Evolutionary conservation across 1,140 invertebrate species (phyloP), one percentile per base, ranked within the genome.

Genomic region (Caligus rogercresseyi): DNA sequence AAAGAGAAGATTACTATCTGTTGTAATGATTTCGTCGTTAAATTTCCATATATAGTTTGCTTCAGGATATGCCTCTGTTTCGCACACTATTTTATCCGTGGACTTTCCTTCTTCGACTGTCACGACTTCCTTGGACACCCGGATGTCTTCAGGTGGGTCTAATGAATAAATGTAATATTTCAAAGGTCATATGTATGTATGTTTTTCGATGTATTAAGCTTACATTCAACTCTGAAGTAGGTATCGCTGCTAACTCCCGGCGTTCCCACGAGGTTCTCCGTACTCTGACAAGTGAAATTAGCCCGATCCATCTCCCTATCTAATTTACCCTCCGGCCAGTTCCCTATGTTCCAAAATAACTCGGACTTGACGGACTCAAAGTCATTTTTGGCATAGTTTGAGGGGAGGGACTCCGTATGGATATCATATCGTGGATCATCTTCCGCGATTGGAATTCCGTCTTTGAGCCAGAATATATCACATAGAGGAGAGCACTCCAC

Each of bases 401-500:
- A 74, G 51, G 80, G 74, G 70, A 81, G 75, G 26, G 80, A 81
- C 25, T 76, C 78, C 31, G 77, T 79, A 52, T 78, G 78, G 11
- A 87, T 79, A 7, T 63, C 54, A 63, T 65, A 70, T n/a, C 64
- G 54, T 14, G 66, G 64, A 20, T 65, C 64, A 43, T 69, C 65
- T 15, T 59, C 63, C 25, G 20, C 52, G 31, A 53, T 64, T 15
- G 56, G 20, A 64, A 64, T 64, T 16, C 25, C 56, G 51, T 23
- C 66, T 70, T 85, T 88, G 54, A 82, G 76, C 89, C 89, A 93
- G 14, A 81, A 76, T 52, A 93, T 82, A 25, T 81, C 79, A 71
- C 89, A 92, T 13, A 84, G 75, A 0, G 89, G 88, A 3, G 81
- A 85, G 71, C 89, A 92, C 70, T 93, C 88, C 19, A 92, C 85